Conservation (phyloP, 2,888 invertebrate species). For the Ptilodon capucinus region DNA sequence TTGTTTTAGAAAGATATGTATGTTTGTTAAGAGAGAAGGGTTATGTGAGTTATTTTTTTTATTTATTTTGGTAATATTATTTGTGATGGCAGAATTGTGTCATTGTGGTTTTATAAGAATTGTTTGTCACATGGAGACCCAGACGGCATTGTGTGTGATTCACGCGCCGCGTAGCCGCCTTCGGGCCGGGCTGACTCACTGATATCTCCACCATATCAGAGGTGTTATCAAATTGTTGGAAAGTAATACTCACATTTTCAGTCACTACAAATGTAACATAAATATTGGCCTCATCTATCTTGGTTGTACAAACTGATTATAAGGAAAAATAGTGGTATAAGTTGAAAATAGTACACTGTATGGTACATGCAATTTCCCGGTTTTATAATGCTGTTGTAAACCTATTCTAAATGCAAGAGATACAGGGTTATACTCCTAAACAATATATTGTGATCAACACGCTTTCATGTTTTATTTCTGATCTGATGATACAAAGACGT, state of each 20-base stretch:
- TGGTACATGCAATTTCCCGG: slow-evolving; percentile 23
- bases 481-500: too few species aligned
- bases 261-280: background rate
- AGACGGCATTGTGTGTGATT: slow-evolving; percentile 4
- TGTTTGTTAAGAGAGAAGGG: slow-evolving; percentile 50
- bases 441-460: slow-evolving; percentile 39
- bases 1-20: slow-evolving; percentile 75
- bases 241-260: background rate
- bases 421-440: slow-evolving; percentile 52
- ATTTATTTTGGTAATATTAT: slow-evolving; percentile 39
- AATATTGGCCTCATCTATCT: background rate
- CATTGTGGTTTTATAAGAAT: slow-evolving; percentile 14
- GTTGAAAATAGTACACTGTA: slow-evolving; percentile 26
- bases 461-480: slow-evolving; percentile 30
- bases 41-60: slow-evolving; percentile 34
- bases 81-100: slow-evolving; percentile 26
- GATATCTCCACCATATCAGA: slow-evolving; percentile 9
- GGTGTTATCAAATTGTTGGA: background rate
- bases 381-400: slow-evolving; percentile 29
- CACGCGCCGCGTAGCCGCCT: background rate
- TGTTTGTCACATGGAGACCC: slow-evolving; percentile 7
- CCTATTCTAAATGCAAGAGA: slow-evolving; percentile 47
- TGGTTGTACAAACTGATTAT: background rate
- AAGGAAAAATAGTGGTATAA: slow-evolving; percentile 15
- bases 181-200: slow-evolving; percentile 11